A percentile compares a stretch with the other conserved stretches of the same genome.
Evolutionary conservation across 2,888 invertebrate species (phyloP).

Genomic region (Leptopilina myrica): DNA sequence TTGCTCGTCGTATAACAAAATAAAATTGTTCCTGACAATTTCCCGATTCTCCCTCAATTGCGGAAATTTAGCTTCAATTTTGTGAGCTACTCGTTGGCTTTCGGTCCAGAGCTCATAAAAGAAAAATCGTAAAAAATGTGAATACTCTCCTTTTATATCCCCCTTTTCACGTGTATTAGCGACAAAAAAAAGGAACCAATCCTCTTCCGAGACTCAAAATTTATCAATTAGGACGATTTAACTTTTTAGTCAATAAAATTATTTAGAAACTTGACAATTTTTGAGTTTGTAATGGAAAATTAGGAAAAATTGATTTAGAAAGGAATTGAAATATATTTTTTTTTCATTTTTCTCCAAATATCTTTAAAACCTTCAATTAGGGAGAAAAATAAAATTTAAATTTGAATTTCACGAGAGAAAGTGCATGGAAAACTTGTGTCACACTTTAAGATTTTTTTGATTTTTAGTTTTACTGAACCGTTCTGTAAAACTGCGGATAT

Average conservation of each 20-base stretch:
- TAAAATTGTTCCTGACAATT: slow-evolving; percentile 11
- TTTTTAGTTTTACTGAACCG: not conserved
- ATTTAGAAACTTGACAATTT: too few relatives aligned
- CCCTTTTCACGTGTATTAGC: not conserved
- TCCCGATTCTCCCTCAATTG: not conserved
- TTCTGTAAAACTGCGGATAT: not conserved
- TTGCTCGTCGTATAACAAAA: slow-evolving; percentile 2
- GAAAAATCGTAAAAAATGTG: slow-evolving; percentile 60
- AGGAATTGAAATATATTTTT: too few relatives aligned
- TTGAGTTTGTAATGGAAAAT: too few relatives aligned
- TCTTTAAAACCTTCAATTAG: not conserved
- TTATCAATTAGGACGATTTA: too few relatives aligned
- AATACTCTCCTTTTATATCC: slow-evolving; percentile 41
- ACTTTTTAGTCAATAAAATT: too few relatives aligned
- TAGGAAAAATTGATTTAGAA: too few relatives aligned
- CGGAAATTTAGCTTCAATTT: slow-evolving; percentile 53
- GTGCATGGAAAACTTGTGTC: not conserved
- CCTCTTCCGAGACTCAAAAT: slow-evolving; percentile 39
- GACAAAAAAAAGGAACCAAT: slow-evolving; percentile 50
- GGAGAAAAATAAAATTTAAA: not conserved
- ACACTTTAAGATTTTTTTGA: not conserved
- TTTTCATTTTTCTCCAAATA: too few relatives aligned
- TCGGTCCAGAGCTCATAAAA: slow-evolving; percentile 59
- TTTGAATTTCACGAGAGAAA: not conserved
- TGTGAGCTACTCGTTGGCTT: slow-evolving; percentile 55